These are phyloP conservation scores for Acleris sparsana DNA, from an alignment of 2,888 invertebrate species.

Conservation along the genomic window DNA sequence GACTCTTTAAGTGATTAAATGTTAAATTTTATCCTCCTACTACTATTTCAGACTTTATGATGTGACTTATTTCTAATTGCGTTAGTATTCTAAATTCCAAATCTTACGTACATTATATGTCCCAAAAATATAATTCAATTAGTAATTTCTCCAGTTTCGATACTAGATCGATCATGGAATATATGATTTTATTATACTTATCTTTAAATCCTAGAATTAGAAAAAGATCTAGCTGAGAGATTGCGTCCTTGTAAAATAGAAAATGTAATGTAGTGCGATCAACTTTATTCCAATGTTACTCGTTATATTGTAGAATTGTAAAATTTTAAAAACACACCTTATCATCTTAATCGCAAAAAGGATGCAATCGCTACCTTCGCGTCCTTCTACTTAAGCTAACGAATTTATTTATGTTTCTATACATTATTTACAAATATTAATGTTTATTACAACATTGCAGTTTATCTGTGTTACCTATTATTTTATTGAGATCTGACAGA, in stretches of 20 bases:
- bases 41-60: background rate
- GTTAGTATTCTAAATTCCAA: too few species aligned
- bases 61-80: too few species aligned
- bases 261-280: background rate
- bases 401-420: slow-evolving; percentile 24
- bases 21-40: background rate
- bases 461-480: slow-evolving; percentile 39
- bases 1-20: slow-evolving; percentile 28
- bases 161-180: background rate
- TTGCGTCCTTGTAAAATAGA: background rate
- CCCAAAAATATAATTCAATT: too few species aligned
- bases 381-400: background rate
- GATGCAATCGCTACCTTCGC: slow-evolving; percentile 1
- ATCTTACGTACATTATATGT: too few species aligned
- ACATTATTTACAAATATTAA: slow-evolving; percentile 25
- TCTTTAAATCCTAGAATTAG: background rate
- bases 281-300: background rate
- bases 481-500: slow-evolving; percentile 38
- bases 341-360: background rate
- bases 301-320: background rate
- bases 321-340: background rate
- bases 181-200: background rate
- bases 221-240: background rate
- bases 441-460: slow-evolving; percentile 27
- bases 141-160: background rate